Evolutionary conservation across 2,888 invertebrate genomes (phyloP).

Genomic region (Noctua fimbriata): DNA sequence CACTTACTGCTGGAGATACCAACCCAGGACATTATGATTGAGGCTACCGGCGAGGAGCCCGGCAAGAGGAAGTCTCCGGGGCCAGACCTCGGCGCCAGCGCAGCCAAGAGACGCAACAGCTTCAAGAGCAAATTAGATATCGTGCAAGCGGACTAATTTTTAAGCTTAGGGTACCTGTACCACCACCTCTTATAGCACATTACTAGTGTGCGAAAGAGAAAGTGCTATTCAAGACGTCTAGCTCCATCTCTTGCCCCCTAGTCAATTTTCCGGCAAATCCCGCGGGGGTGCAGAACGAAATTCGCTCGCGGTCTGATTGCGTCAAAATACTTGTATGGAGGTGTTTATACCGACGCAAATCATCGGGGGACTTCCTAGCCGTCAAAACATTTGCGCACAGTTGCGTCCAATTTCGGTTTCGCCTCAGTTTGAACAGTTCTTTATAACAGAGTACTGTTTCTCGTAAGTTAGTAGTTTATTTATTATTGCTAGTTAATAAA

Average conservation of each 20-base stretch:
- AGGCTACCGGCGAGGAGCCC: slow-evolving; percentile 69
- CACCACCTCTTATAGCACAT: not conserved
- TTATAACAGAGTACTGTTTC: not conserved
- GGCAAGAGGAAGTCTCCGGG: slow-evolving; percentile 80
- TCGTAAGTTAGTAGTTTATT: too few relatives aligned
- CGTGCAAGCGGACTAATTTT: slow-evolving; percentile 59
- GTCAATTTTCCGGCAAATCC: not conserved
- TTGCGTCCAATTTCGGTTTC: not conserved
- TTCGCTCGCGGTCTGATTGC: not conserved
- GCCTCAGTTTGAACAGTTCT: not conserved
- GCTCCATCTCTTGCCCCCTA: not conserved
- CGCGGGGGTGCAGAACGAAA: not conserved
- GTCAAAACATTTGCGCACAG: not conserved
- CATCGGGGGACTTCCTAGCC: not conserved
- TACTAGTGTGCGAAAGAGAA: not conserved
- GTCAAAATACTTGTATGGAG: not conserved
- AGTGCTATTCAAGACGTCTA: not conserved
- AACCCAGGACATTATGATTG: slow-evolving; percentile 80
- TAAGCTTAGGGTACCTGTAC: not conserved
- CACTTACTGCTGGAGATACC: slow-evolving; percentile 80
- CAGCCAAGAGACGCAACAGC: slow-evolving; percentile 75
- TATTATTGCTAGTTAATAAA: too few relatives aligned
- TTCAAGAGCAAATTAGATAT: slow-evolving; percentile 73
- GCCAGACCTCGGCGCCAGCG: slow-evolving; percentile 54
- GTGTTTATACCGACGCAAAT: not conserved